Evolutionary conservation across 2,888 invertebrate genomes (phyloP), one percentile per base, ranked within the genome.

Genomic region (Andrena flavipes): DNA sequence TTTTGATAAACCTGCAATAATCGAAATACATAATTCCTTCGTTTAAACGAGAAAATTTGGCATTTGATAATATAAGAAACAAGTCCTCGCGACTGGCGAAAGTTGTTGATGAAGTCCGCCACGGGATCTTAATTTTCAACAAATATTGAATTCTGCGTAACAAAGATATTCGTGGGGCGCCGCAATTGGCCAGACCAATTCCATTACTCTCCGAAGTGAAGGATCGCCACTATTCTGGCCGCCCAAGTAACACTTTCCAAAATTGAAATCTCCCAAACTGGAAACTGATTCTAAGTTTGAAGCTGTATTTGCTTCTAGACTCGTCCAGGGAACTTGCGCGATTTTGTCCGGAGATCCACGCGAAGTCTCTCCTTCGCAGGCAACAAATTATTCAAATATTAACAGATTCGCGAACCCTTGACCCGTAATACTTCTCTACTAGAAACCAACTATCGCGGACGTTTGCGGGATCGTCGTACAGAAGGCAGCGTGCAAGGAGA

Each of bases 231-330:
- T 30, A 35, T n/a, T n/a, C 68, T 26, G 75, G 16, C 35, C 62
- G n/a, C 60, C 29, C 56, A 63, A 63, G 67, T 65, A 59, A 79
- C 79, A 51, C 69, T 75, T 75, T 48, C 33, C 26, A 76, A 68
- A 63, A 78, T 77, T 59, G 79, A 64, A 65, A 33, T 77, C 63
- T 60, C 49, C n/a, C 20, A 35, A 65, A 42, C 72, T 33, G 59
- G 42, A 33, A 71, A 56, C 76, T 29, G 59, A 64, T 51, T 49
- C 10, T n/a, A 49, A 67, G 74, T 65, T 73, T 65, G 20, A 20
- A 7, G 6, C 33, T 6, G 51, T 59, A 64, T 49, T 64, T 51
- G 79, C 23, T 51, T 48, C 20, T 23, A 35, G 16, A 56, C 42
- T 56, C 54, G 29, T 30, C 10, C 49, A 2, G 8, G 10, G 35